Percentiles rank a stretch among this genome's conserved stretches.
phyloP scores from a whole-genome alignment of 2,797 vertebrate species.

The Adelosebastes latens region DNA sequence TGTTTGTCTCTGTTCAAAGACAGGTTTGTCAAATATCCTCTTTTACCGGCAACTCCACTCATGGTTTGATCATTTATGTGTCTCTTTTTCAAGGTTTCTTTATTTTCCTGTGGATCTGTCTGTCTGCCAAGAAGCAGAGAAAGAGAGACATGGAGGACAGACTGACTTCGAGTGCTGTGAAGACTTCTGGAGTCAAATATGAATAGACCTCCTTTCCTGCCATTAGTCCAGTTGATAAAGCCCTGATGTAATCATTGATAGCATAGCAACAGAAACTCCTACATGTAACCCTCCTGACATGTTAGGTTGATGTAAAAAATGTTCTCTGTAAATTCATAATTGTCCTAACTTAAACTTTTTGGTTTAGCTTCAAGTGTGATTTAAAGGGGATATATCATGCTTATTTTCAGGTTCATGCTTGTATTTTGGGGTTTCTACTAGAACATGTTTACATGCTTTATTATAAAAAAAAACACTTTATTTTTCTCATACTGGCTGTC shows the following conservation, averaged over 20 bases:
- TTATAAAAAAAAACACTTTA: neutral
- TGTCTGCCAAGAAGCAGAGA: conserved; percentile 46
- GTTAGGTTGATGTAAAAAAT: neutral
- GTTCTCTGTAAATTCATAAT: neutral
- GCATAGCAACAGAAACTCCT: neutral
- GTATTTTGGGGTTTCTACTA: neutral
- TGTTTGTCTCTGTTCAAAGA: neutral
- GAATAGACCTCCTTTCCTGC: neutral
- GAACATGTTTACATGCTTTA: neutral
- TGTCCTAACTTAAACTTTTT: neutral
- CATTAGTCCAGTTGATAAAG: neutral
- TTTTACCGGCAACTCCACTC: neutral
- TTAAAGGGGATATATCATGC: neutral
- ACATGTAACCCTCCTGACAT: neutral
- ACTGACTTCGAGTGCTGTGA: neutral
- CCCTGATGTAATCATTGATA: neutral
- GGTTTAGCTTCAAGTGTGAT: neutral
- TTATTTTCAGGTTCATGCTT: neutral
- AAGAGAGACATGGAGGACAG: neutral
- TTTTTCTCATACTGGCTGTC: neutral
- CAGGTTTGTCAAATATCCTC: neutral
- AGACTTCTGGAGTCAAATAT: neutral
- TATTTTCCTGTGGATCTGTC: conserved; percentile 72
- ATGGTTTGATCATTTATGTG: neutral
- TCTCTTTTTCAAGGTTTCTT: conserved; percentile 59